These are phyloP conservation scores for Psephotus haematonotus DNA, from an alignment of 2,113 vertebrate genomes.

Conservation along the genomic window DNA sequence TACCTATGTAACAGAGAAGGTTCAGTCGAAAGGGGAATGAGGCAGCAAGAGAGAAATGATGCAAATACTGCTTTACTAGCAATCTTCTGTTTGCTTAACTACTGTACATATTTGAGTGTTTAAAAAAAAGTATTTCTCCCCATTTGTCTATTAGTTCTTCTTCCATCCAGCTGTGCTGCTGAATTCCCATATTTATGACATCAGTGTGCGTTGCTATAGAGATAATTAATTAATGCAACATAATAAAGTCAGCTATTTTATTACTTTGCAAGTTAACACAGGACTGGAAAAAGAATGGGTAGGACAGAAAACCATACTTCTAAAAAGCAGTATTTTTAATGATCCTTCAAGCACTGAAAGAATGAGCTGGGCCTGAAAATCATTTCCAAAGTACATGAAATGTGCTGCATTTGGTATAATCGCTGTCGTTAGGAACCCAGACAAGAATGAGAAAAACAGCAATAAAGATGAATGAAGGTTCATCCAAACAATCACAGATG, in stretches of 20 bases:
- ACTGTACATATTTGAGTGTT: neutral
- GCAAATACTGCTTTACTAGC: neutral
- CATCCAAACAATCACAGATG: neutral
- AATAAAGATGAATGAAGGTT: neutral
- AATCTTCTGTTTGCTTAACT: neutral
- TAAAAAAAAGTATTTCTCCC: neutral
- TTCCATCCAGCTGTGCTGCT: neutral
- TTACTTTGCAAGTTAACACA: neutral
- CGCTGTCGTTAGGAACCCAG: neutral
- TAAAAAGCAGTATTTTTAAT: neutral
- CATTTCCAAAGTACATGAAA: neutral
- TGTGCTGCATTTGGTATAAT: neutral
- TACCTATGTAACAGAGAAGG: neutral
- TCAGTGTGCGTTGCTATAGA: slow-evolving; percentile 25
- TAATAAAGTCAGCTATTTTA: slow-evolving; percentile 44
- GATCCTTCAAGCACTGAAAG: neutral
- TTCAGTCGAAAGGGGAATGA: neutral
- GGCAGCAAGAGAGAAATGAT: neutral
- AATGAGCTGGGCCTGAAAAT: neutral
- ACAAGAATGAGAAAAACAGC: neutral
- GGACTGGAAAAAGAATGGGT: neutral
- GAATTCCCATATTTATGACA: slow-evolving; percentile 15
- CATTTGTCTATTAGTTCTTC: neutral
- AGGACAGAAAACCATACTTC: neutral
- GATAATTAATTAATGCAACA: slow-evolving; percentile 56